These are phyloP conservation scores for Panthera uncia DNA, from an alignment of 2,113 vertebrate genomes.

Conservation along the genomic window DNA sequence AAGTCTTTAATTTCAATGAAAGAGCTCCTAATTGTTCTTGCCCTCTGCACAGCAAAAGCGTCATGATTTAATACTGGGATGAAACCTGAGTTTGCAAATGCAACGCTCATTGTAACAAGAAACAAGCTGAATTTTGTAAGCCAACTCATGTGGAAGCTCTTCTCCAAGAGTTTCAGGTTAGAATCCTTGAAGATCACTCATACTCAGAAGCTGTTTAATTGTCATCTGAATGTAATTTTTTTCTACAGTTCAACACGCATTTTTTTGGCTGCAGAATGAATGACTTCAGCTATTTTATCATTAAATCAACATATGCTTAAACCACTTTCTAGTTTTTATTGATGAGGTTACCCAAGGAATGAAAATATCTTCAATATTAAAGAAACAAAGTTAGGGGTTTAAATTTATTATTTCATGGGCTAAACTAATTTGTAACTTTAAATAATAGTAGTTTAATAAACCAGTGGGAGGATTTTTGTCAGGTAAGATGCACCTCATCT, in stretches of 20 bases:
- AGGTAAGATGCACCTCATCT: background rate
- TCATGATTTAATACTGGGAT: conserved; percentile 65
- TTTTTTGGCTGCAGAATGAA: conserved; percentile 74
- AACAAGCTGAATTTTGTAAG: conserved; percentile 71
- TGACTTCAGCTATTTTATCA: conserved; percentile 67
- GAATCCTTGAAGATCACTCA: conserved; percentile 67
- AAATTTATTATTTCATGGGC: background rate
- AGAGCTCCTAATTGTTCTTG: conserved; percentile 71
- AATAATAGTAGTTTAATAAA: background rate
- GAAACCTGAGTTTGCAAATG: conserved; percentile 76
- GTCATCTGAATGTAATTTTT: conserved; percentile 72
- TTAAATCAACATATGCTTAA: conserved; percentile 73
- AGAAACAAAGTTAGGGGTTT: background rate
- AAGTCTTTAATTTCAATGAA: conserved; percentile 9
- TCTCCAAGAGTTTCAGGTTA: conserved; percentile 68
- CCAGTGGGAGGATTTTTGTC: background rate
- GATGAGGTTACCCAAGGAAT: conserved; percentile 54
- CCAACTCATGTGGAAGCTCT: conserved; percentile 77
- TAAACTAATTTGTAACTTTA: background rate
- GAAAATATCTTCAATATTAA: conserved; percentile 35
- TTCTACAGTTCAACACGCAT: conserved; percentile 73
- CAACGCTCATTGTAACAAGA: conserved; percentile 64
- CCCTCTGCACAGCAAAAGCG: conserved; percentile 70
- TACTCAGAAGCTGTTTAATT: conserved; percentile 74
- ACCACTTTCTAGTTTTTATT: conserved; percentile 64